Conservation (phyloP, 2,797 vertebrate genomes). For the Bradypus variegatus region DNA sequence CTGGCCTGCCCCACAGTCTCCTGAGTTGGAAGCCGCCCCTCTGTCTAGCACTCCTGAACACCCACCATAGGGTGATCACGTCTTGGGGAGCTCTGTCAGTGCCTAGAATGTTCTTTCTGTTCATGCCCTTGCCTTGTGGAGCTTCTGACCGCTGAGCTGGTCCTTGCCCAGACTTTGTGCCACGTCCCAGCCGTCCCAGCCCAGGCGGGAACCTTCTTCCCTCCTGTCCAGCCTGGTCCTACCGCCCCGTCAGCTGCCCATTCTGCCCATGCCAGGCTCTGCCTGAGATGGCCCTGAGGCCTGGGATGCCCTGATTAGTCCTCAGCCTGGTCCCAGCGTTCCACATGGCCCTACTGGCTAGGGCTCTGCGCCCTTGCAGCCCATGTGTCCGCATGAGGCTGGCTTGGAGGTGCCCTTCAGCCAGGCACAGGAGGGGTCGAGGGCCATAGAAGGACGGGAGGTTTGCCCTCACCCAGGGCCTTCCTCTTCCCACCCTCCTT, state of each 20-base stretch:
- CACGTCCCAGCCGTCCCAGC: too few species aligned
- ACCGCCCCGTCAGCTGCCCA: neutral
- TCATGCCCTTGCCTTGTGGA: neutral
- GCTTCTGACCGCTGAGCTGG: neutral
- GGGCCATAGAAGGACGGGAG: neutral
- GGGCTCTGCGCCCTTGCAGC: accelerated
- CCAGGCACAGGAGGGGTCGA: neutral
- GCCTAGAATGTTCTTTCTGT: neutral
- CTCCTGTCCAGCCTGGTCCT: neutral
- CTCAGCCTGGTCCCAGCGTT: neutral
- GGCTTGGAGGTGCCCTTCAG: neutral
- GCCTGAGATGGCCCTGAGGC: neutral
- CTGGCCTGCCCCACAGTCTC: neutral
- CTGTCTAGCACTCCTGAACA: neutral
- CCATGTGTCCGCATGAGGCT: accelerated
- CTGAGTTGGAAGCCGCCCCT: neutral
- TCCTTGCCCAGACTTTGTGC: neutral
- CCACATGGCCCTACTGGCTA: neutral
- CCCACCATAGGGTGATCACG: accelerated
- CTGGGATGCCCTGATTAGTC: neutral
- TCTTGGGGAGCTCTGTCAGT: neutral
- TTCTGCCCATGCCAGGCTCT: neutral
- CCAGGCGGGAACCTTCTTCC: neutral
- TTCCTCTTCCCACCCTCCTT: neutral
- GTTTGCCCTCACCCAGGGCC: neutral